Conservation (phyloP, 1,140 invertebrate genomes). For the Hyposmocoma kahamanoa region DNA sequence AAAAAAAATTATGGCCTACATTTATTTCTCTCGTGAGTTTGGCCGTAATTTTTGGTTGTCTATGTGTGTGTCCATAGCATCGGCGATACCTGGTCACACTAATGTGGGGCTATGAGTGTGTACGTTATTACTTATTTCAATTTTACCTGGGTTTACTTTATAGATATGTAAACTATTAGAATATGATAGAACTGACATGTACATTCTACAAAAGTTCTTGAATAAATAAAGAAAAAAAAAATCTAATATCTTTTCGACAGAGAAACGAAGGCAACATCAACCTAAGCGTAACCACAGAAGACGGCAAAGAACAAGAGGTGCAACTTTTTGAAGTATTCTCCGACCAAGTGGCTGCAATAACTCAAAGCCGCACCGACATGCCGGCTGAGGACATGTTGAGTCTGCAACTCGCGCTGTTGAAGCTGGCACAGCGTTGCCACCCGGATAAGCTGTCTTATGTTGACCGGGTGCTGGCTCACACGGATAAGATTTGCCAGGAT, state of each 20-base stretch:
- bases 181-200: no score
- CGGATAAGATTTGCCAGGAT: constrained; percentile 76
- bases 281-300: constrained; percentile 72
- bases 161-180: no score
- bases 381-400: constrained; percentile 97
- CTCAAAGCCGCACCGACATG: constrained; percentile 94
- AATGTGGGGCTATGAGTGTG: no score
- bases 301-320: constrained; percentile 89
- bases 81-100: no score
- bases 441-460: constrained; percentile 95
- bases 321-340: constrained; percentile 99
- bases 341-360: constrained; percentile 96
- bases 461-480: constrained; percentile 95
- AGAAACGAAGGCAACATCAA: constrained; percentile 66
- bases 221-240: no score
- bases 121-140: no score
- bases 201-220: no score
- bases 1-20: no score
- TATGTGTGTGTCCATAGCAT: no score
- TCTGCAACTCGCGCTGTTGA: constrained; percentile 95
- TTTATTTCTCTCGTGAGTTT: no score
- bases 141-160: no score
- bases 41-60: no score
- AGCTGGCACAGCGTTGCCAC: constrained; percentile 97
- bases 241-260: constrained; percentile 39